Base-by-base conservation (phyloP, 1,140 invertebrate species). In the Zaprionus nigranus region DNA sequence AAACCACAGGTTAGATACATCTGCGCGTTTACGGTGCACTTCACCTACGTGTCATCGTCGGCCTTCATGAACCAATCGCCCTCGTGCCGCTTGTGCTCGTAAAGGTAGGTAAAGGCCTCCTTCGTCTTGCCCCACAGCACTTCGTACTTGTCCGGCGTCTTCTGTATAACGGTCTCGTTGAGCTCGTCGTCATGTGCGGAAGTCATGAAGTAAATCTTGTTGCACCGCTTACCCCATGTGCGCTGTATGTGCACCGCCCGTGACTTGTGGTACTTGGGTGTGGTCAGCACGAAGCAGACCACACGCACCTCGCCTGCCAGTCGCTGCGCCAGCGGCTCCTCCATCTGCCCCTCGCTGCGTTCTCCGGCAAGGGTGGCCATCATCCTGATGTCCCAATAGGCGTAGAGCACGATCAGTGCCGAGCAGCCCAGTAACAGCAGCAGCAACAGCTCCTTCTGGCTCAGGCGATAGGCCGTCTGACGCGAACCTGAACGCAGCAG, bases 91-190 rank as follows among this genome's bases (percentile, higher is more conserved):
- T 98, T 96, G 86, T 97, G 94, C 59, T 97, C 94, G 84, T 97
- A 97, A 9, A 97, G 94, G 87, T 98, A 97, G 87, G 95, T 95
- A 91, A 99, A 99, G 0, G 97, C 97, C 86, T 96, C 96, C 93
- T 98, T 98, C 1, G 98, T 99, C 94, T 99, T 99, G n/a, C 96
- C 97, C 97, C 98, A 99, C 1, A 99, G 93, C 88, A 96, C 95
- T 69, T 98, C 95, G 59, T 98, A 94, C 1, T 97, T 97, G 92
- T 99, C 98, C 15, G 94, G 93, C 1, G 99, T 96, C 61, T 40
- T 75, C 28, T 96, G 83, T 20, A 94, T 93, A 24, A 96, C 91
- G 12, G 95, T 93, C 60, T 95, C 95, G 28, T 30, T 30, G 71
- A 96, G 92, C 67, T 93, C 93, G 22, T 93, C 70, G 86, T 96